These are phyloP conservation scores for Mareca strepera DNA, from an alignment of 2,797 vertebrate species.

Conservation along the genomic window DNA sequence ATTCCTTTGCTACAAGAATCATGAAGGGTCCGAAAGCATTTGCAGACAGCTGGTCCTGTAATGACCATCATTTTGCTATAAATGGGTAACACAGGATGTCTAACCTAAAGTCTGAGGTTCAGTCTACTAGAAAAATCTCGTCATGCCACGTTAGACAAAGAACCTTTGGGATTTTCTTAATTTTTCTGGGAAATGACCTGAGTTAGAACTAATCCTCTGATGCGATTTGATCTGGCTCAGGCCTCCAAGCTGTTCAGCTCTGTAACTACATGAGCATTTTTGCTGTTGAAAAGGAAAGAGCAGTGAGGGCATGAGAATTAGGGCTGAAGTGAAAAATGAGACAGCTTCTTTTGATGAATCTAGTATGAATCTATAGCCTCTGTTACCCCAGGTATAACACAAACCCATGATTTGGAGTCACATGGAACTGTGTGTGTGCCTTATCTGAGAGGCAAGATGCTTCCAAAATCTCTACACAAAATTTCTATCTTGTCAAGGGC, in stretches of 20 bases:
- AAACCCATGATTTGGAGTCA: rapidly evolving
- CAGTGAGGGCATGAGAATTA: not conserved
- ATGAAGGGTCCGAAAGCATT: not conserved
- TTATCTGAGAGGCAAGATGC: not conserved
- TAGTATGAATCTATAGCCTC: rapidly evolving
- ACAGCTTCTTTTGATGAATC: not conserved
- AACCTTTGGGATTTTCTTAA: not conserved
- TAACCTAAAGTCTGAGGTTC: not conserved
- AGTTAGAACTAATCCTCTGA: not conserved
- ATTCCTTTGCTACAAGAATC: not conserved
- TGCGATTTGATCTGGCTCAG: not conserved
- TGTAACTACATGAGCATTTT: not conserved
- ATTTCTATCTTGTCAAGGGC: not conserved
- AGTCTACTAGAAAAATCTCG: not conserved
- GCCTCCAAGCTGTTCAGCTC: not conserved
- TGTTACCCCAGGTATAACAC: not conserved
- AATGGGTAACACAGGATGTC: not conserved
- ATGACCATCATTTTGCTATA: not conserved
- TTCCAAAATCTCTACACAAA: not conserved
- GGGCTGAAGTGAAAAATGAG: not conserved
- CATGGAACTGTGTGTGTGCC: not conserved
- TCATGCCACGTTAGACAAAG: not conserved
- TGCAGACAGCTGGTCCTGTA: not conserved
- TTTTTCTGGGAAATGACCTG: not conserved
- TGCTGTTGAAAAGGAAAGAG: not conserved